Evolutionary conservation across 2,113 vertebrate genomes (phyloP).

Genomic region (Scomber japonicus): DNA sequence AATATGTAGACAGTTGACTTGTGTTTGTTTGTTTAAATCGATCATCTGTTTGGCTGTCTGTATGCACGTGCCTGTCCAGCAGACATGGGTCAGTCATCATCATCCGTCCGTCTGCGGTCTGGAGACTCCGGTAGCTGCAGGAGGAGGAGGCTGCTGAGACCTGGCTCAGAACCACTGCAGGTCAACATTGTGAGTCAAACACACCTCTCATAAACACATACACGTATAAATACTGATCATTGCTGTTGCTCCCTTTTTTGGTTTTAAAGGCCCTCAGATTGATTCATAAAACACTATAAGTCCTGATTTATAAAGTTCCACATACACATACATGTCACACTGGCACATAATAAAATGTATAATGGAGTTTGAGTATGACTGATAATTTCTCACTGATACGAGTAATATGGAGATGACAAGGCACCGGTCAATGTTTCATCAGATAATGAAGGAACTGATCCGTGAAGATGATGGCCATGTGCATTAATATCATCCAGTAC

Average conservation of each 20-base stretch:
- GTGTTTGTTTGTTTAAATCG: background rate
- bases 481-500: constrained; percentile 58
- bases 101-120: constrained; percentile 78
- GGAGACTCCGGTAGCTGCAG: constrained; percentile 78
- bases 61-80: background rate
- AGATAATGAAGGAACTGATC: constrained; percentile 51
- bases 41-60: background rate
- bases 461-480: constrained; percentile 42
- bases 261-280: background rate
- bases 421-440: constrained; percentile 46
- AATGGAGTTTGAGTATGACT: background rate
- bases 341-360: constrained; percentile 13
- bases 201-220: constrained; percentile 19
- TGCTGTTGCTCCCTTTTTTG: background rate
- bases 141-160: constrained; percentile 87
- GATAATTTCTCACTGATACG: constrained; percentile 29
- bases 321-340: background rate
- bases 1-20: constrained; percentile 22
- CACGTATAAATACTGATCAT: background rate
- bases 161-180: constrained; percentile 89
- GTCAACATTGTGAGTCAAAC: constrained; percentile 88
- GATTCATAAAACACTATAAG: background rate
- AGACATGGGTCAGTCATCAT: constrained; percentile 73
- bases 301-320: background rate
- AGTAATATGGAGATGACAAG: constrained; percentile 37